Percentiles rank a stretch among this genome's conserved stretches.
phyloP scores from a whole-genome alignment of 2,888 invertebrate genomes.

The Eristalinus sepulchralis region DNA sequence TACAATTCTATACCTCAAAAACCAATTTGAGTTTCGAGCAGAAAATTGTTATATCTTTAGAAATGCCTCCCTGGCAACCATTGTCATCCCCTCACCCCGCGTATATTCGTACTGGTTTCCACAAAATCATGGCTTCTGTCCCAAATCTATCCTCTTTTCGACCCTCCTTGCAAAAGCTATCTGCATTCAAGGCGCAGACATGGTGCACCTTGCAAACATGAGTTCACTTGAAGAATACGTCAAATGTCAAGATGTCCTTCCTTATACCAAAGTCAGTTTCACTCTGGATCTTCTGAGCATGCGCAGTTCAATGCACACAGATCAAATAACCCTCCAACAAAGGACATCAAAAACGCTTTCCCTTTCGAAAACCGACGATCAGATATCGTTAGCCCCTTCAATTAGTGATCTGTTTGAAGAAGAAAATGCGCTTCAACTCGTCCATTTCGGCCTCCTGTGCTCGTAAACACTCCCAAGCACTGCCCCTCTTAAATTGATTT shows the following conservation, averaged over 20 bases:
- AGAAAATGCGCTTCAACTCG: background rate
- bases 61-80: too few relatives aligned
- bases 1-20: too few relatives aligned
- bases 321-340: background rate
- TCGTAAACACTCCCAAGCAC: constrained; percentile 35
- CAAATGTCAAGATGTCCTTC: background rate
- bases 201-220: too few relatives aligned
- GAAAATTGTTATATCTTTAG: too few relatives aligned
- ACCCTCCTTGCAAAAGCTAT: too few relatives aligned
- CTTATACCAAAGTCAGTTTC: background rate
- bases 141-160: too few relatives aligned
- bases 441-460: background rate
- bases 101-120: too few relatives aligned
- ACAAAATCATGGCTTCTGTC: too few relatives aligned
- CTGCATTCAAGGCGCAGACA: too few relatives aligned
- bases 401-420: constrained; percentile 17
- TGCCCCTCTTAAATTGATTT: constrained; percentile 49
- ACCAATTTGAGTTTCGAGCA: too few relatives aligned
- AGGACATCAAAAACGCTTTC: background rate
- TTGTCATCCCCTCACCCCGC: too few relatives aligned
- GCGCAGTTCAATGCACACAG: background rate
- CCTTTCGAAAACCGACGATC: background rate
- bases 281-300: background rate
- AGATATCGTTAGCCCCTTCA: background rate
- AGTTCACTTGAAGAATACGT: too few relatives aligned